Evolutionary conservation across 2,113 vertebrate species (phyloP).

Genomic region (Marcusenius ussheri): DNA sequence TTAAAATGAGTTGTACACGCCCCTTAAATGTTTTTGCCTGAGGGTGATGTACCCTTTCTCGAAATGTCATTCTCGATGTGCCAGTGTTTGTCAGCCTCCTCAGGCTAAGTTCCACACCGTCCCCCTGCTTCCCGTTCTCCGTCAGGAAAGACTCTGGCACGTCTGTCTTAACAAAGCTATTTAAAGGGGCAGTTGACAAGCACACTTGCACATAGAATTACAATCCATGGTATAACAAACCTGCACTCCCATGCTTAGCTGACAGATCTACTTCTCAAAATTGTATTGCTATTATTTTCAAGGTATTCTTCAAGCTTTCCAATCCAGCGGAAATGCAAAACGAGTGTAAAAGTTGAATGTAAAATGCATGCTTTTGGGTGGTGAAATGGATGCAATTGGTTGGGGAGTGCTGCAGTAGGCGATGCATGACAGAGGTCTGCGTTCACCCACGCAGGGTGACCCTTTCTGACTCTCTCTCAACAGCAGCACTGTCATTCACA

Average conservation of each 20-base stretch:
- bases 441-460: constrained; percentile 4
- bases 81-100: not conserved
- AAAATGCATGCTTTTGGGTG: not conserved
- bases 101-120: not conserved
- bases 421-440: not conserved
- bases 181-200: not conserved
- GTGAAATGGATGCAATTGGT: not conserved
- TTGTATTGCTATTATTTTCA: not conserved
- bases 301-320: not conserved
- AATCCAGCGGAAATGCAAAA: not conserved
- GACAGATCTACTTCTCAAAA: not conserved
- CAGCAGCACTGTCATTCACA: not conserved
- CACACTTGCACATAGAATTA: not conserved
- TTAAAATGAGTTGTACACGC: not conserved
- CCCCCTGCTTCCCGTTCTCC: not conserved
- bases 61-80: not conserved
- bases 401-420: not conserved
- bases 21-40: not conserved
- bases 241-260: not conserved
- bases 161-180: not conserved
- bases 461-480: not conserved
- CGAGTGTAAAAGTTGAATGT: not conserved
- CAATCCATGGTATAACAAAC: not conserved
- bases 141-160: not conserved
- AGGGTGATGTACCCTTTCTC: not conserved